Percentiles rank a stretch among this genome's conserved stretches.
phyloP scores from a whole-genome alignment of 2,888 invertebrate genomes.

The Lepidonotus clava region DNA sequence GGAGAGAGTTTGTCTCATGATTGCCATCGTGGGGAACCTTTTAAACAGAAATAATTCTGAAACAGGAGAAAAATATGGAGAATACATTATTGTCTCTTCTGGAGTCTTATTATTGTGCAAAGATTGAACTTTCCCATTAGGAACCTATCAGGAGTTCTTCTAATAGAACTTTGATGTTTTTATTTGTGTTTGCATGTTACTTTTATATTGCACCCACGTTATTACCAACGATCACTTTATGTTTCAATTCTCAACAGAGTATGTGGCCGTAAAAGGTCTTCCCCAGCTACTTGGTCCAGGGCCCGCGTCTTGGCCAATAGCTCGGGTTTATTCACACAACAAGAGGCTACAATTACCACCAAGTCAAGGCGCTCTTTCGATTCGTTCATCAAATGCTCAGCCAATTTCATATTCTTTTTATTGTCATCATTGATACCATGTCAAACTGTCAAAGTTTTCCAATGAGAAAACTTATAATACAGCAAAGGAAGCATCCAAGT shows the following conservation, averaged over 20 bases:
- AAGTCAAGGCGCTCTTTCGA: slow-evolving; percentile 31
- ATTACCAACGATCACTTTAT: slow-evolving; percentile 41
- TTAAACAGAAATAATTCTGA: not conserved
- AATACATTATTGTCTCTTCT: not conserved
- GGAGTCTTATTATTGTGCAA: not conserved
- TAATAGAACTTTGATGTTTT: slow-evolving; percentile 22
- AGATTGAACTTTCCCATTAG: slow-evolving; percentile 26
- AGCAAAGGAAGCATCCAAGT: slow-evolving; percentile 41
- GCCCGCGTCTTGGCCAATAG: not conserved
- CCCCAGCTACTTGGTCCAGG: not conserved
- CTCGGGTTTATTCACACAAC: not conserved
- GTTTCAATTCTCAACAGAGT: slow-evolving; percentile 46
- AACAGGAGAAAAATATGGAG: not conserved
- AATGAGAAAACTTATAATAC: slow-evolving; percentile 6
- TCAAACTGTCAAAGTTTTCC: slow-evolving; percentile 1
- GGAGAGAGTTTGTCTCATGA: not conserved
- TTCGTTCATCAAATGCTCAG: slow-evolving; percentile 47
- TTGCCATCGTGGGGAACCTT: not conserved
- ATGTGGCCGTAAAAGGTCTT: slow-evolving; percentile 12
- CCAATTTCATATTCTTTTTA: slow-evolving; percentile 36
- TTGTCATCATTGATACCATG: slow-evolving; percentile 33
- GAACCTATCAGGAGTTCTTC: not conserved
- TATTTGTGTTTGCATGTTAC: slow-evolving; percentile 41
- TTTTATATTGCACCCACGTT: slow-evolving; percentile 51
- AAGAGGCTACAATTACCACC: not conserved